Base-by-base conservation (phyloP, 2,888 invertebrate genomes). In the Campaea margaritaria region DNA sequence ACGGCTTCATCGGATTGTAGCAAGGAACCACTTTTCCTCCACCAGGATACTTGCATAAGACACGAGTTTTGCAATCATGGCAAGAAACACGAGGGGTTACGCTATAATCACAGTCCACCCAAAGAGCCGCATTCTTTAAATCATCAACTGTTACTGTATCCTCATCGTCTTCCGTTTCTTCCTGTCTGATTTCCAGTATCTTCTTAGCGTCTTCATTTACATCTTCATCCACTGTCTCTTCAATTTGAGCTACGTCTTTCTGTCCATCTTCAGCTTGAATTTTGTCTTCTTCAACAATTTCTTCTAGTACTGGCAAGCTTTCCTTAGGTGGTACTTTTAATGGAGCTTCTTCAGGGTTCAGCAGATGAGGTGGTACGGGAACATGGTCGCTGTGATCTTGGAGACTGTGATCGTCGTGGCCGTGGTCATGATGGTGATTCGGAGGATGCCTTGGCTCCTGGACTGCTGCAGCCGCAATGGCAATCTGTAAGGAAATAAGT, bases 21-120 rank as follows among this genome's bases (percentile, higher is more conserved):
- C 61, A 61, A n/a, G 34, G 42, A 16, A 53, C 36, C 8, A 62
- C 21, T 13, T 39, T 58, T 15, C 56, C 56, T 21, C 45, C 49
- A 34, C 34, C 34, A 34, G 34, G 44, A n/a, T 28, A 57, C 8
- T 39, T 58, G 52, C 60, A 64, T 10, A 41, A 13, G 11, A 59
- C 10, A 3, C 34, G 4, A 8, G 34, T 11, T 8, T 11, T 5
- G 11, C 34, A 34, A 34, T 34, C 34, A 8, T 34, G 34, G 10
- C 34, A 34, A 34, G 34, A 34, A 11, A 34, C 9, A 9, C 34
- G 9, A 5, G 34, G 11, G 11, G 10, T 10, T 34, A 11, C 10
- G 10, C 11, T 34, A 10, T 11, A 34, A 2, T 8, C 11, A 34
- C 34, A 34, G 11, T 34, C 11, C 9, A 34, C 34, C 34, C 34